A percentile compares a stretch with the other conserved stretches of the same genome.
phyloP scores from a whole-genome alignment of 2,888 invertebrate species.

The Zaprionus obscuricornis region DNA sequence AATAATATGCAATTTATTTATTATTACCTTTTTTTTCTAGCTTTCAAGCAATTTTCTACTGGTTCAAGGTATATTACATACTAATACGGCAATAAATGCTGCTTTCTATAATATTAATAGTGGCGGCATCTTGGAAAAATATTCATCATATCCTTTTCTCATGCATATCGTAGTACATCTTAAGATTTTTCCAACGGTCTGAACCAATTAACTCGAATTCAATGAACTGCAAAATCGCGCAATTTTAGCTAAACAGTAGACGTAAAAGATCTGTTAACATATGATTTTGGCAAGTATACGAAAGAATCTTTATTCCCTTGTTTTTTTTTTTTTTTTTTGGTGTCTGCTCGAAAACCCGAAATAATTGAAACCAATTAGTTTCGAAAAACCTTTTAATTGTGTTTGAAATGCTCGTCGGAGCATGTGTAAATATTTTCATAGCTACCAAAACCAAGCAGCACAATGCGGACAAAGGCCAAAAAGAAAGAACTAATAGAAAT shows the following conservation, averaged over 20 bases:
- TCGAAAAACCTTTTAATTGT: constrained; percentile 78
- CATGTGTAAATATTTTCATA: constrained; percentile 75
- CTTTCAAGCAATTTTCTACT: no score
- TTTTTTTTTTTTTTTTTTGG: constrained; percentile 39
- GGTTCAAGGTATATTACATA: no score
- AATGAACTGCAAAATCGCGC: constrained; percentile 71
- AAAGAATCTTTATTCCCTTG: no score
- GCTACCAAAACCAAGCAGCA: constrained; percentile 44
- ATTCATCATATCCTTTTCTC: constrained; percentile 11
- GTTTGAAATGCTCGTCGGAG: constrained; percentile 52
- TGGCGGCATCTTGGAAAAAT: neutral
- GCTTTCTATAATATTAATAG: neutral
- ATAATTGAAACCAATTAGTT: constrained; percentile 81
- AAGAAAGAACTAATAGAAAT: constrained; percentile 18
- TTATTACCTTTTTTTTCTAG: no score
- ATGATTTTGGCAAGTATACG: constrained; percentile 39
- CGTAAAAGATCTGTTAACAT: constrained; percentile 26
- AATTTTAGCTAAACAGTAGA: constrained; percentile 60
- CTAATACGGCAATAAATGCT: neutral
- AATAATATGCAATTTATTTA: no score
- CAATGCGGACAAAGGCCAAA: constrained; percentile 35
- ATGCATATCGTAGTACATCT: constrained; percentile 18
- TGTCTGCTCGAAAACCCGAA: constrained; percentile 62
- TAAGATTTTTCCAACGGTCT: constrained; percentile 3
- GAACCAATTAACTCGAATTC: constrained; percentile 70